These are phyloP conservation scores for Pelvicachromis taeniatus DNA, from an alignment of 2,113 vertebrate species.

Conservation along the genomic window DNA sequence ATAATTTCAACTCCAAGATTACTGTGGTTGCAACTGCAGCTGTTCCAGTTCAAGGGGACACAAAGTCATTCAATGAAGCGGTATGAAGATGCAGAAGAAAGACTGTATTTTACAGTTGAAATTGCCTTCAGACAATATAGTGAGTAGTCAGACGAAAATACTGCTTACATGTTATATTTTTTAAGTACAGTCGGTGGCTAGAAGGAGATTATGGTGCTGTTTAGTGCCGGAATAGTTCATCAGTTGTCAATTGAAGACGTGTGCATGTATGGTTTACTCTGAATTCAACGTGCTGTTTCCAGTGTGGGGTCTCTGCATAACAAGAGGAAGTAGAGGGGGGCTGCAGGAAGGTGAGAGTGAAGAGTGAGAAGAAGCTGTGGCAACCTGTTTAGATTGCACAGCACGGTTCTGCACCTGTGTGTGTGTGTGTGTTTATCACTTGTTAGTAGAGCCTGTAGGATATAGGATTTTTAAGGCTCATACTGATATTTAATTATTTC, in stretches of 20 bases:
- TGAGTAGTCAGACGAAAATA: not conserved
- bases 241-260: not conserved
- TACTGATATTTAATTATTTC: not conserved
- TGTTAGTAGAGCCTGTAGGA: not conserved
- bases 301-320: constrained; percentile 27
- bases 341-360: constrained; percentile 37
- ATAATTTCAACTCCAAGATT: constrained; percentile 16
- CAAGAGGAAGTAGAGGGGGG: constrained; percentile 20
- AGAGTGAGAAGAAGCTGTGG: constrained; percentile 9
- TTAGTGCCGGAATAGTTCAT: not conserved
- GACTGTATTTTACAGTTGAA: constrained; percentile 1
- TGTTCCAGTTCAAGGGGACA: constrained; percentile 15
- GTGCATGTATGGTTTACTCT: not conserved
- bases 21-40: constrained; percentile 9
- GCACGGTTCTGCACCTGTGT: constrained; percentile 3
- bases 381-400: constrained; percentile 17
- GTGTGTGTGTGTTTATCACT: not conserved
- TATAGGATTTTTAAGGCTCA: not conserved
- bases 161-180: not conserved
- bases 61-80: constrained; percentile 4
- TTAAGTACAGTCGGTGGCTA: not conserved
- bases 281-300: not conserved
- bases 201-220: not conserved
- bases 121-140: not conserved
- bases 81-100: not conserved